phyloP scores from a whole-genome alignment of 1,140 invertebrate species.

The Gonioctena quinquepunctata region DNA sequence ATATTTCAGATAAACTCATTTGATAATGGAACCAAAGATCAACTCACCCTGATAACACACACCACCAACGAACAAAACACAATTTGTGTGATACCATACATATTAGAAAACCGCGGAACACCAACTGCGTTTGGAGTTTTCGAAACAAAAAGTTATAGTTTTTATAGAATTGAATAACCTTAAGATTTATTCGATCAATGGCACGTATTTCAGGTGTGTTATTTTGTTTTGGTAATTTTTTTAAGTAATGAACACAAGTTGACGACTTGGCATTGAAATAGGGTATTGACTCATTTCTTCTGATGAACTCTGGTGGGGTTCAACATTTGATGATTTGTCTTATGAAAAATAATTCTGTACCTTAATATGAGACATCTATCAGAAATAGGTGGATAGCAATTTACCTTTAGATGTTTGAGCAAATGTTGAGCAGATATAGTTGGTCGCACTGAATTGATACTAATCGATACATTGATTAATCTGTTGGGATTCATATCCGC shows the following conservation, averaged over 20 bases:
- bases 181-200: not conserved
- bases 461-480: no score
- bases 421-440: no score
- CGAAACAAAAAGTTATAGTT: not conserved
- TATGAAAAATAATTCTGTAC: no score
- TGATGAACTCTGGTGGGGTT: not conserved
- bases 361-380: no score
- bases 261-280: not conserved
- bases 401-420: no score
- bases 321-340: no score
- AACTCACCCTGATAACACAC: not conserved
- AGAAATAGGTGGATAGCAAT: no score
- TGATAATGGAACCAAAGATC: no score
- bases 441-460: no score
- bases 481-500: no score
- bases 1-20: no score
- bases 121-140: not conserved
- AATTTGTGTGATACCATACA: not conserved
- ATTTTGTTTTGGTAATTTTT: not conserved
- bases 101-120: not conserved
- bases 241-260: not conserved
- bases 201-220: not conserved
- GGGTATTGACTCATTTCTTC: not conserved
- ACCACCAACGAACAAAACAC: not conserved
- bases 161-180: not conserved